A percentile compares a stretch with the other conserved stretches of the same genome.
Conservation (phyloP, 2,113 vertebrate genomes). For the Lycocorax pyrrhopterus region DNA sequence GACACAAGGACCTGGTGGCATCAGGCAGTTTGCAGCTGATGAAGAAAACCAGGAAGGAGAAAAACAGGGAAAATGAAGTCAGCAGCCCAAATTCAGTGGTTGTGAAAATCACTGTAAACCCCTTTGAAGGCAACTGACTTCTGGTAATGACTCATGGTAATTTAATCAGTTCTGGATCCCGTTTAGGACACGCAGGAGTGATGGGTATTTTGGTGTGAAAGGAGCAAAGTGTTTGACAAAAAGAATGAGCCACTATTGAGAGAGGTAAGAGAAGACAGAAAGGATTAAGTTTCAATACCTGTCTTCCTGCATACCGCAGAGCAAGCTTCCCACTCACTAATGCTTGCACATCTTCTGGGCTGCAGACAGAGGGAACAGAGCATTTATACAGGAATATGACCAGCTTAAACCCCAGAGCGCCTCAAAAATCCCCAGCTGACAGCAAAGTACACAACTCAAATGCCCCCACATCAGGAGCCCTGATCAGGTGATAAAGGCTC, state of each 20-base stretch:
- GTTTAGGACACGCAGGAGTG: neutral
- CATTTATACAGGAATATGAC: neutral
- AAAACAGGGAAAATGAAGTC: fast-evolving
- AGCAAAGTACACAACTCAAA: neutral
- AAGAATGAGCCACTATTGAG: neutral
- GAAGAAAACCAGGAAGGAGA: neutral
- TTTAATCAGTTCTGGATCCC: neutral
- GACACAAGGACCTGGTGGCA: neutral
- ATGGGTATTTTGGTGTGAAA: neutral
- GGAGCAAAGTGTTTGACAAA: neutral
- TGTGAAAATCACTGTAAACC: neutral
- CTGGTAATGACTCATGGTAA: neutral
- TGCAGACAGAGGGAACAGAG: constrained; percentile 45
- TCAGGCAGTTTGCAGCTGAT: neutral
- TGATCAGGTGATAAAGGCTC: neutral
- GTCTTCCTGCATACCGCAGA: constrained; percentile 89
- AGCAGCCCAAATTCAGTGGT: neutral
- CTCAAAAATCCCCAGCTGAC: neutral
- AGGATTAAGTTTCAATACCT: constrained; percentile 72
- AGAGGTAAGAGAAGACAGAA: neutral
- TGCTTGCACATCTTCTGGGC: constrained; percentile 94
- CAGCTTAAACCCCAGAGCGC: neutral
- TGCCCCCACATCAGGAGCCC: neutral
- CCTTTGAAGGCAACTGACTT: neutral
- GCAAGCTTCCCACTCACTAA: constrained; percentile 96